Evolutionary conservation across 2,797 vertebrate genomes (phyloP).

Genomic region (Hoplostethus atlanticus): DNA sequence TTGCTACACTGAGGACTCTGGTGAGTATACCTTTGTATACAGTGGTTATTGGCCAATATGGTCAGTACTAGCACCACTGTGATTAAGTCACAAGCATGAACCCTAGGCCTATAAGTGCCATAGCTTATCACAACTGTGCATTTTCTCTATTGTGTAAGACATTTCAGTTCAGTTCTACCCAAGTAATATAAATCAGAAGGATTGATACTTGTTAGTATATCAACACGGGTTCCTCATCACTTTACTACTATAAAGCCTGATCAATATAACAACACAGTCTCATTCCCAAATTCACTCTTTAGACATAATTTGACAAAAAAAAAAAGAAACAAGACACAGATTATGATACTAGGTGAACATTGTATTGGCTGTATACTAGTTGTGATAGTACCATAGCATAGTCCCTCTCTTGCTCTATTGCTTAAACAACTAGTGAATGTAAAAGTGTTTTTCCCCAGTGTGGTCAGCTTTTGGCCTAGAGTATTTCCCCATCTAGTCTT

Average conservation of each 20-base stretch:
- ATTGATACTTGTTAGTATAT: not conserved
- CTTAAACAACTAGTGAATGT: conserved; percentile 47
- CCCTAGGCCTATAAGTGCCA: too few relatives aligned
- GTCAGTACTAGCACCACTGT: too few relatives aligned
- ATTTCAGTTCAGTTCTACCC: not conserved
- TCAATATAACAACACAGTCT: not conserved
- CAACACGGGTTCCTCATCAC: not conserved
- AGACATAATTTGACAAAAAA: not conserved
- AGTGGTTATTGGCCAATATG: too few relatives aligned
- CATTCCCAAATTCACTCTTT: not conserved
- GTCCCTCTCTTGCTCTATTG: conserved; percentile 30
- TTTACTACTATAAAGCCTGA: not conserved
- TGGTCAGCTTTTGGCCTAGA: conserved; percentile 46
- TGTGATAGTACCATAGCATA: not conserved
- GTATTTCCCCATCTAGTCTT: conserved; percentile 59
- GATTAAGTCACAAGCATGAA: too few relatives aligned
- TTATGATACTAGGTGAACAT: not conserved
- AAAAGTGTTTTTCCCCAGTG: conserved; percentile 17
- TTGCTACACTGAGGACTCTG: too few relatives aligned
- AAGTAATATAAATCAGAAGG: not conserved
- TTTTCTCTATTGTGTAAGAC: not conserved
- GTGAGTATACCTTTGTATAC: too few relatives aligned
- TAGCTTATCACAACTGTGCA: not conserved
- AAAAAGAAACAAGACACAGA: not conserved
- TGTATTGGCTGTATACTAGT: not conserved